Conservation (phyloP, 2,113 vertebrate species). For the Pachycephala philippinensis region DNA sequence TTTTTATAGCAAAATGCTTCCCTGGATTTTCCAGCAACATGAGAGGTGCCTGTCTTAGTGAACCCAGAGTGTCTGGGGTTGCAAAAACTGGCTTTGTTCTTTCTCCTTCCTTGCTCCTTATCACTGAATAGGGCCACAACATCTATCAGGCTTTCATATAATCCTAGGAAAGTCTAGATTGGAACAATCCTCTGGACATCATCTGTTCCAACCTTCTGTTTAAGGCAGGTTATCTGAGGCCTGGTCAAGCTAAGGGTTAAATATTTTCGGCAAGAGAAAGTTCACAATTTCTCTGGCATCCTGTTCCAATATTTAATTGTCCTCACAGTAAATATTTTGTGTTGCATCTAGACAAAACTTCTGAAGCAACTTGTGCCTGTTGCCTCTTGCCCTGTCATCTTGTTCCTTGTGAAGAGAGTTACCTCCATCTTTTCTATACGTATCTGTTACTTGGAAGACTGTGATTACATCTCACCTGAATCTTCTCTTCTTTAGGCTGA, state of each 20-base stretch:
- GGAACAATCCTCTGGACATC: background rate
- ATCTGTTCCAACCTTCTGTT: background rate
- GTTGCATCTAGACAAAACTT: background rate
- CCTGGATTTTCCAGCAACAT: background rate
- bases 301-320: background rate
- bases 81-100: background rate
- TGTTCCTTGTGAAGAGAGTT: background rate
- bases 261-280: background rate
- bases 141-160: background rate
- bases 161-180: background rate
- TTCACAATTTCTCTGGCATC: background rate
- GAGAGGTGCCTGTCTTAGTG: background rate
- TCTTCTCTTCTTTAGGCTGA: background rate
- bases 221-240: background rate
- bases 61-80: background rate
- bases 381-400: background rate
- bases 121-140: background rate
- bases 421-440: background rate
- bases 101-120: background rate
- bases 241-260: background rate
- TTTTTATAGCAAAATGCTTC: background rate
- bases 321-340: background rate
- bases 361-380: background rate
- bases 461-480: background rate
- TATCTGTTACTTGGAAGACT: background rate